Conservation (phyloP, 2,113 vertebrate genomes). For the Pomatostomus ruficeps region DNA sequence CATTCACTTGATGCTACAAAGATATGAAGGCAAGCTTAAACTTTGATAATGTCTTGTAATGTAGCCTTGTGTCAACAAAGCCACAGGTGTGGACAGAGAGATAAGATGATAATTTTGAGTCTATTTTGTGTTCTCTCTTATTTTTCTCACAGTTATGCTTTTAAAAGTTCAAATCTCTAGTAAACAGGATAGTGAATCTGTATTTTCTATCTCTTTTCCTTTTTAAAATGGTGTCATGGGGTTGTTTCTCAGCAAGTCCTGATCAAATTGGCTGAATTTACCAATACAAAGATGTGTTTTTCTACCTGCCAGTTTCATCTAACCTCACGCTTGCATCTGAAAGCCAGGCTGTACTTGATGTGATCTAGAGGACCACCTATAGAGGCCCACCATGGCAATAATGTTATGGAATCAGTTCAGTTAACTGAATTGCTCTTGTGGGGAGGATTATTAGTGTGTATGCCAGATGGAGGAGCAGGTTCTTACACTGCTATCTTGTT, state of each 20-base stretch:
- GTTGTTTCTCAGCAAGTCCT: not conserved
- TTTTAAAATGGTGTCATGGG: not conserved
- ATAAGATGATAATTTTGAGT: slow-evolving; percentile 11
- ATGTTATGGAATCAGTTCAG: not conserved
- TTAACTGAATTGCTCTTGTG: not conserved
- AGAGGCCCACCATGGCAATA: not conserved
- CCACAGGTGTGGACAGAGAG: not conserved
- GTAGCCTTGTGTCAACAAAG: slow-evolving; percentile 10
- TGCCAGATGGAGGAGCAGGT: not conserved
- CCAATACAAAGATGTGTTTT: not conserved
- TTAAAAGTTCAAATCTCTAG: slow-evolving; percentile 6
- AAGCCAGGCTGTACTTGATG: not conserved
- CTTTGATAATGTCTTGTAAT: not conserved
- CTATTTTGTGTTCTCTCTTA: not conserved
- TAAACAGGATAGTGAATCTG: not conserved
- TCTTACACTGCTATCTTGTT: slow-evolving; percentile 6
- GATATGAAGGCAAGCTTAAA: not conserved
- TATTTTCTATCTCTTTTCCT: not conserved
- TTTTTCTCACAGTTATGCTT: not conserved
- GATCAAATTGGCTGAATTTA: slow-evolving; percentile 11
- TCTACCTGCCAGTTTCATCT: not conserved
- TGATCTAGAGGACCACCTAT: not conserved
- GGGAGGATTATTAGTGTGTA: not conserved
- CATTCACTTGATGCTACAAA: not conserved
- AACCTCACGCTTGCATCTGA: not conserved